Conservation (phyloP, 92 coral and sea anemone species). For the Bergia puertoricense region DNA sequence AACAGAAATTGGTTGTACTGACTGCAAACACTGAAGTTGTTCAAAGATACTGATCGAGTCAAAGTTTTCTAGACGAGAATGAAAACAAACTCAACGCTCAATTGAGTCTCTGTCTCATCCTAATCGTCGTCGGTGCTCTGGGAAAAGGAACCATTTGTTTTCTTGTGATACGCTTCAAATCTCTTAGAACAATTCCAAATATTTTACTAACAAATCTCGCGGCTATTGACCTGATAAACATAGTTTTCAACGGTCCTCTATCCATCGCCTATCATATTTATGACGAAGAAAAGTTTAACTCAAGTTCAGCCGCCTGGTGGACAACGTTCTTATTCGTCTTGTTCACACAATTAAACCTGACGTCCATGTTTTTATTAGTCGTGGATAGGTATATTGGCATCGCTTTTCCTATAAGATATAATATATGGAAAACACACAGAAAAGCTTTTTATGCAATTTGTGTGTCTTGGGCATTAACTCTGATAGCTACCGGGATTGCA, state of each 20-base stretch:
- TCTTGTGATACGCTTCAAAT: neutral
- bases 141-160: slow-evolving; percentile 10
- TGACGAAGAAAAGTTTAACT: neutral
- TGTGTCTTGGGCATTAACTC: neutral
- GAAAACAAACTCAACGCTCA: neutral
- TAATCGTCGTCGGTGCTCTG: neutral
- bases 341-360: neutral
- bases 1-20: no score
- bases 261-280: neutral
- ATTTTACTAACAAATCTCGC: slow-evolving; percentile 15
- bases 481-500: neutral
- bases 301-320: slow-evolving; percentile 15
- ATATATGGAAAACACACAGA: neutral
- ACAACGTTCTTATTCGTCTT: neutral
- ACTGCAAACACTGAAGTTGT: neutral
- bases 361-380: neutral
- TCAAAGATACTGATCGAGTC: neutral
- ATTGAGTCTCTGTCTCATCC: neutral
- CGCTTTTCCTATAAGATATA: neutral
- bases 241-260: neutral
- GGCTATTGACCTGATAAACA: neutral
- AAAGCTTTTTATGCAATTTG: neutral
- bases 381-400: slow-evolving; percentile 4
- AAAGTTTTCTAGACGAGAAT: neutral
- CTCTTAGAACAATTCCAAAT: slow-evolving; percentile 14